Evolutionary conservation across 53 echinoderm and acorn worm species (phyloP), one percentile per base, ranked within the genome.

Genomic region (Zoroaster sp.): DNA sequence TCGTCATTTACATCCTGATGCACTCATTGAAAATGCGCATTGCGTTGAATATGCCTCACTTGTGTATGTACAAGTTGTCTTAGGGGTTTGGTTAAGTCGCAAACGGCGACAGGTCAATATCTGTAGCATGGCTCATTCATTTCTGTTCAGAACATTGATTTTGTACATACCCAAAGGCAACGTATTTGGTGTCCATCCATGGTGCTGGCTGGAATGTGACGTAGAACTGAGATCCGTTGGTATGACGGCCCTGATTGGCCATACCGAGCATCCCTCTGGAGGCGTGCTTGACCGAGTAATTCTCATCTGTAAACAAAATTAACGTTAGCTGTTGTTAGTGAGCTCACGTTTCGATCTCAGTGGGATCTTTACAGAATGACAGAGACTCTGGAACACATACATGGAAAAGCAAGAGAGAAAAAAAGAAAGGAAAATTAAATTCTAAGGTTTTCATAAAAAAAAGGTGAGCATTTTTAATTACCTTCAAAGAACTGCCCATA

Each of bases 151-250:
- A n/a, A n/a, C n/a, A n/a, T n/a, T n/a, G n/a, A n/a, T n/a, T n/a
- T n/a, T 25, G 30, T 40, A 86, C 97, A 67, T 83, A 98, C 99
- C 99, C 99, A 89, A 98, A 98, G 23, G 99, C 99, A 35, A 98
- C 99, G 87, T 96, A 99, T 92, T 96, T 94, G 49, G 93, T 95
- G 77, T 99, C 96, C 99, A 99, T 99, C 99, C 99, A 99, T 0
- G 95, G 93, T 13, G 99, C 96, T 34, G 93, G 92, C 47, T 95
- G 95, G 72, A 96, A 94, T 25, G 99, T 94, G 46, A 99, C 88
- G 41, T 99, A 99, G 82, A 96, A 99, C 92, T 99, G 99, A 33
- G 99, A 99, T 9, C 93, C 96, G 49, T 99, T 99, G 40, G 99
- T 99, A 35, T 99, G 99, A 83, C 99, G 77, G 21, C 99, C 99